Percentiles rank a stretch among this genome's conserved stretches.
Conservation (phyloP, 2,797 vertebrate species). For the Urophycis tenuis region DNA sequence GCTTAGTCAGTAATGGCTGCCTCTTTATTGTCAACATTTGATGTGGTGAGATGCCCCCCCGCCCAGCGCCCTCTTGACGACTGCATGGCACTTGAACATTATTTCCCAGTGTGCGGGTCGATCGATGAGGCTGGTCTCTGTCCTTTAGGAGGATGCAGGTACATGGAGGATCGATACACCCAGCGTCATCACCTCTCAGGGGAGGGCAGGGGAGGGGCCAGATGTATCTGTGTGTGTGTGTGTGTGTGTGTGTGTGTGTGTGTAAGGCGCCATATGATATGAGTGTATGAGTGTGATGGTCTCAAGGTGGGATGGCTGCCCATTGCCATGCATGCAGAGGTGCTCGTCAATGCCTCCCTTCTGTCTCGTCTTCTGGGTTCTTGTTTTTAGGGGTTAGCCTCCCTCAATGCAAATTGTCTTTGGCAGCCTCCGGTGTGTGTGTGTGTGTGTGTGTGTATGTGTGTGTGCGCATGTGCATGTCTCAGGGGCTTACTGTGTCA, state of each 20-base stretch:
- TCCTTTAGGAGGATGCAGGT: constrained; percentile 65
- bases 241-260: constrained; percentile 15
- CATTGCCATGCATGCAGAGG: not conserved
- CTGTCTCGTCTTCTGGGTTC: not conserved
- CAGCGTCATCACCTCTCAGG: constrained; percentile 56
- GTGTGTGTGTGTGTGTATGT: not conserved
- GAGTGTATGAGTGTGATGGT: not conserved
- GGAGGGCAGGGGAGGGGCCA: not conserved
- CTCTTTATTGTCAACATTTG: constrained; percentile 56
- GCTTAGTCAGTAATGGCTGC: constrained; percentile 57
- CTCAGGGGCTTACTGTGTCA: not conserved
- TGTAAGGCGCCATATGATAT: not conserved
- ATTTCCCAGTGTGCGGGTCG: constrained; percentile 49
- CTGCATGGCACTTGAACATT: constrained; percentile 59
- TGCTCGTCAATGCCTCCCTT: not conserved
- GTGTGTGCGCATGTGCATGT: not conserved
- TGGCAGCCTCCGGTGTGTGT: not conserved
- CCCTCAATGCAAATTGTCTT: not conserved
- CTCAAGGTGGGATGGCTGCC: not conserved
- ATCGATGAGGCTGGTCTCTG: constrained; percentile 53
- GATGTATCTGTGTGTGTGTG: constrained; percentile 18
- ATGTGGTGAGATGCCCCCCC: not conserved
- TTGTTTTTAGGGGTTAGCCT: not conserved
- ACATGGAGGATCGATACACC: constrained; percentile 57
- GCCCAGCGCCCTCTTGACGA: constrained; percentile 34